Percentiles rank a stretch among this genome's conserved stretches.
Conservation (phyloP, 2,113 vertebrate genomes). For the Neodon shergylaensis region DNA sequence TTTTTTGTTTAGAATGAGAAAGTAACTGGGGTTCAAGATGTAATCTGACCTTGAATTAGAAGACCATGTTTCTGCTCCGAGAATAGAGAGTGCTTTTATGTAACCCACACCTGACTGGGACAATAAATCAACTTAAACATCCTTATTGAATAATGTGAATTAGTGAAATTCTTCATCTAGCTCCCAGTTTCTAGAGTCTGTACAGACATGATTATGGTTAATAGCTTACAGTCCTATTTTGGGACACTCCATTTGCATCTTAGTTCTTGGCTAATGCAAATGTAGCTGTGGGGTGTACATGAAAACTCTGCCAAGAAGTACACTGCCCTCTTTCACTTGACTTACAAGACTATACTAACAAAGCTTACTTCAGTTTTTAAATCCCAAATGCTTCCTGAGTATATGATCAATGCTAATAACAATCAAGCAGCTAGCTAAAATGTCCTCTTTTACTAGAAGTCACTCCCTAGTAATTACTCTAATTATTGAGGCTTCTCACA, state of each 20-base stretch:
- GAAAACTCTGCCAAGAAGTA: background rate
- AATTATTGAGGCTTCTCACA: background rate
- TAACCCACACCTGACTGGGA: background rate
- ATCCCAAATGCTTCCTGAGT: background rate
- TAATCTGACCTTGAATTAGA: background rate
- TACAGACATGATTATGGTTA: conserved; percentile 15
- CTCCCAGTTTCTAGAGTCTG: background rate
- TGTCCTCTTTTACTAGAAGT: background rate
- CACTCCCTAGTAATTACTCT: background rate
- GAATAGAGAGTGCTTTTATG: background rate
- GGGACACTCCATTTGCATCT: background rate
- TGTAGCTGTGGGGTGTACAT: background rate
- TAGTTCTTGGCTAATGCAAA: conserved; percentile 12
- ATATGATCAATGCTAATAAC: background rate
- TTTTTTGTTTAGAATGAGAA: background rate
- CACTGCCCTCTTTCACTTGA: background rate
- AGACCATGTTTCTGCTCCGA: background rate
- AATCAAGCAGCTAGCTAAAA: background rate
- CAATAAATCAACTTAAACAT: conserved; percentile 28
- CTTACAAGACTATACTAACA: conserved; percentile 2
- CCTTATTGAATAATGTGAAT: background rate
- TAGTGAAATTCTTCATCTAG: background rate
- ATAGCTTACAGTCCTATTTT: background rate
- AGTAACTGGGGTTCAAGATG: background rate
- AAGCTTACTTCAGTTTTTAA: conserved; percentile 41